phyloP scores from a whole-genome alignment of 2,888 invertebrate species.

The Morpho helenor region DNA sequence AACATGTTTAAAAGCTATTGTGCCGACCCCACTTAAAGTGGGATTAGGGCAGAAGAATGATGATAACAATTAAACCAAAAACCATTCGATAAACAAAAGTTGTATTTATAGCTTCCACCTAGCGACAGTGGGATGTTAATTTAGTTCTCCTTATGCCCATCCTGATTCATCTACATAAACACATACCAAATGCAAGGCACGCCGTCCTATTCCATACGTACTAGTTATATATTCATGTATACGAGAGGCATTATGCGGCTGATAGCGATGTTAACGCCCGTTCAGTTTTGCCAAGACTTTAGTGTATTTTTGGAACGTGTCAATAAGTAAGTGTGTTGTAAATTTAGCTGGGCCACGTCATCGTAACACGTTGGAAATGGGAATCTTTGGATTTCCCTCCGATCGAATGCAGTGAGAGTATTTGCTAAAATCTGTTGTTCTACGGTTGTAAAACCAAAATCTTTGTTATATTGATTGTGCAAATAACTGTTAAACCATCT shows the following conservation, averaged over 20 bases:
- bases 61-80: too few relatives aligned
- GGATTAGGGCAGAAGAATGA: too few relatives aligned
- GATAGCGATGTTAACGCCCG: slow-evolving; percentile 77
- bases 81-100: too few relatives aligned
- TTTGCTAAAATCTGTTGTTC: too few relatives aligned
- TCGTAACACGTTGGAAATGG: slow-evolving; percentile 51
- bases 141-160: slow-evolving; percentile 24
- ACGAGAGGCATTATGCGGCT: slow-evolving; percentile 61
- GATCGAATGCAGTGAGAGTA: slow-evolving; percentile 19
- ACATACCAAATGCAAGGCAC: slow-evolving; percentile 29
- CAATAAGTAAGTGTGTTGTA: slow-evolving; percentile 77
- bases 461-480: too few relatives aligned
- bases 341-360: slow-evolving; percentile 73
- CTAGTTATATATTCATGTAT: slow-evolving; percentile 16
- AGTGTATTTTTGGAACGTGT: slow-evolving; percentile 77
- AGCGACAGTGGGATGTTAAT: slow-evolving; percentile 35
- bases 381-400: slow-evolving; percentile 61
- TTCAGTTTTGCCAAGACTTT: slow-evolving; percentile 75
- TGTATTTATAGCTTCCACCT: slow-evolving; percentile 18
- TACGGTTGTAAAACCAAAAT: too few relatives aligned
- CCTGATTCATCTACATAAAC: slow-evolving; percentile 29
- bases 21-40: too few relatives aligned
- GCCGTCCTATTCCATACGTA: slow-evolving; percentile 30
- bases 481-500: too few relatives aligned
- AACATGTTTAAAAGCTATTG: too few relatives aligned